Percentiles rank a stretch among this genome's conserved stretches.
Conservation (phyloP, 2,797 vertebrate genomes). For the Eospalax fontanierii region DNA sequence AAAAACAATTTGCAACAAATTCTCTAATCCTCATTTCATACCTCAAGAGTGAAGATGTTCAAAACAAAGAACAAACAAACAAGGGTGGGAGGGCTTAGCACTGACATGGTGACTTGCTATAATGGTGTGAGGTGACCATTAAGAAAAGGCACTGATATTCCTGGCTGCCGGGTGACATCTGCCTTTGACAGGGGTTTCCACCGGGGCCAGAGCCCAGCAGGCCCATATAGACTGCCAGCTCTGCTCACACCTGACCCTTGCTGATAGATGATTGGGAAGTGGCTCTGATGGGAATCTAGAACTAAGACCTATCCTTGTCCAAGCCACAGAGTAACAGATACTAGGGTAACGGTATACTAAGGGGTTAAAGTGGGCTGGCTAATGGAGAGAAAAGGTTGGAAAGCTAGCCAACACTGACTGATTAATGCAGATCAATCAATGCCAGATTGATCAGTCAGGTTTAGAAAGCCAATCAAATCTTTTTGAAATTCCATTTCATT, state of each 20-base stretch:
- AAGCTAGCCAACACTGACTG: background rate
- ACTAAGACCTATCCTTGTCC: conserved; percentile 41
- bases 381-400: background rate
- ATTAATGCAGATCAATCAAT: background rate
- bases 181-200: conserved; percentile 75
- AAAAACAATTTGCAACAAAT: conserved; percentile 88
- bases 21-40: conserved; percentile 90
- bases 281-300: background rate
- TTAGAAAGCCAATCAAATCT: conserved; percentile 45
- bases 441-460: background rate
- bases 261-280: conserved; percentile 55
- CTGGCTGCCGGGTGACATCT: conserved; percentile 72
- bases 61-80: conserved; percentile 80
- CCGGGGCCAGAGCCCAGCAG: conserved; percentile 6
- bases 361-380: background rate
- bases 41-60: conserved; percentile 87
- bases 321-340: background rate
- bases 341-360: background rate
- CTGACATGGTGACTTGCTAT: conserved; percentile 71
- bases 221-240: background rate
- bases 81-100: conserved; percentile 4
- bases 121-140: conserved; percentile 53
- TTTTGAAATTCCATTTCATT: conserved; percentile 47
- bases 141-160: conserved; percentile 62
- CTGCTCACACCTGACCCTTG: conserved; percentile 63